Percentiles rank a stretch among this genome's conserved stretches.
Conservation (phyloP, 2,113 vertebrate species). For the Synodontis membranacea region DNA sequence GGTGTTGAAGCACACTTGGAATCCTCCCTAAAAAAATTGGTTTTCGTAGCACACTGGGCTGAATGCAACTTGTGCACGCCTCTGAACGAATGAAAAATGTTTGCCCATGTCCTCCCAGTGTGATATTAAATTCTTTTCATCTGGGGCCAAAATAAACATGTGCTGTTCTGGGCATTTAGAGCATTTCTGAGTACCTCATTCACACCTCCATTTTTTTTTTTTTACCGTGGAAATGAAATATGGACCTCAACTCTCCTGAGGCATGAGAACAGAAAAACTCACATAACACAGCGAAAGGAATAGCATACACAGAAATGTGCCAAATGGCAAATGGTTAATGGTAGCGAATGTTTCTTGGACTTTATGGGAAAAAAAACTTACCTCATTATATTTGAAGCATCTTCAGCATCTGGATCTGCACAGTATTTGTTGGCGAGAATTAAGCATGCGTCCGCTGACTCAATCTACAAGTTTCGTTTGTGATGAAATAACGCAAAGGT, state of each 20-base stretch:
- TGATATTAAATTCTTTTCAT: constrained; percentile 23
- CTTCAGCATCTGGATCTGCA: constrained; percentile 96
- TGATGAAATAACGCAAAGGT: neutral
- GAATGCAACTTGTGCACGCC: constrained; percentile 2
- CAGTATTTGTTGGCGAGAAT: constrained; percentile 99
- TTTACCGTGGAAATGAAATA: constrained; percentile 24
- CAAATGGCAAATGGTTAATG: neutral
- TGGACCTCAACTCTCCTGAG: constrained; percentile 14
- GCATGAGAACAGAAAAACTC: neutral
- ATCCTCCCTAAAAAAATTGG: constrained; percentile 31
- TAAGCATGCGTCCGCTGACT: constrained; percentile 96
- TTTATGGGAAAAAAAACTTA: constrained; percentile 56
- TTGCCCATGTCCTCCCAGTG: constrained; percentile 5
- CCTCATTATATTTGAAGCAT: constrained; percentile 99
- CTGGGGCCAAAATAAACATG: constrained; percentile 42
- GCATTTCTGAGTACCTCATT: constrained; percentile 36
- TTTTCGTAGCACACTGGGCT: constrained; percentile 20
- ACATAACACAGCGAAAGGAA: neutral
- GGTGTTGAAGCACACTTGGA: constrained; percentile 25
- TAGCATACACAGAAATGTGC: neutral
- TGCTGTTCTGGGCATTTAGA: constrained; percentile 22
- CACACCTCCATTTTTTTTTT: constrained; percentile 43
- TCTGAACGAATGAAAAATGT: constrained; percentile 29
- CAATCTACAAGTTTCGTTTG: constrained; percentile 87
- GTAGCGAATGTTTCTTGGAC: neutral